Percentiles rank a stretch among this genome's conserved stretches.
These are phyloP conservation scores for Coenonympha glycerion DNA, from an alignment of 2,888 invertebrate genomes.

Conservation along the genomic window DNA sequence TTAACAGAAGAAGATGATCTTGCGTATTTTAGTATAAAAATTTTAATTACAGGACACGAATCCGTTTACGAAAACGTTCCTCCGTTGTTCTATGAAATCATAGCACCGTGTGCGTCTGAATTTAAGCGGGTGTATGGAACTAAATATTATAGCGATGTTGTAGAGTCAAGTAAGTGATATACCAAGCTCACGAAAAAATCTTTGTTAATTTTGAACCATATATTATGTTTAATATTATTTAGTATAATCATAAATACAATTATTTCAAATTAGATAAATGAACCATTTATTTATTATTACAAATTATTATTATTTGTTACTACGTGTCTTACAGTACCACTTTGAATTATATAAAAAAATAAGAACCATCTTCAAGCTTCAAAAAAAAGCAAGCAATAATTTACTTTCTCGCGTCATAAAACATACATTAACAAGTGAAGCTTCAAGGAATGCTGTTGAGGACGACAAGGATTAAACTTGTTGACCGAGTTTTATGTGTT, in stretches of 20 bases:
- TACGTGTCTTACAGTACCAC: no score
- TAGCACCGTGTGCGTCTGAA: constrained; percentile 46
- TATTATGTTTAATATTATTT: no score
- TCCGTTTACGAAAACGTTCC: constrained; percentile 46
- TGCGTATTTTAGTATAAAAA: constrained; percentile 56
- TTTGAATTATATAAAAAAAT: no score
- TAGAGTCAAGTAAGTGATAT: constrained; percentile 8
- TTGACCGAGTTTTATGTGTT: constrained; percentile 58
- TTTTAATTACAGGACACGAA: constrained; percentile 42
- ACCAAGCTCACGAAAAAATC: neutral
- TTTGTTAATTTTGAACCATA: no score
- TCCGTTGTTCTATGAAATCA: constrained; percentile 56
- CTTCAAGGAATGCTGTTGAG: constrained; percentile 43
- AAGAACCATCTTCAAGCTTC: constrained; percentile 12
- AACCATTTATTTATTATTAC: no score
- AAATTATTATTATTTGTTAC: no score
- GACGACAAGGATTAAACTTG: constrained; percentile 59
- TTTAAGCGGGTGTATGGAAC: constrained; percentile 43
- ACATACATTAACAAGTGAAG: constrained; percentile 32
- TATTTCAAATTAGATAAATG: no score
- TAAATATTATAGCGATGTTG: constrained; percentile 35
- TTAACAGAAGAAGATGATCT: constrained; percentile 36
- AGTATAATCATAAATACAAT: no score
- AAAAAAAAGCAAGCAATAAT: constrained; percentile 15
- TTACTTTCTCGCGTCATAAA: constrained; percentile 31